Conservation (phyloP, 2,113 vertebrate genomes). For the Myotis lucifugus region DNA sequence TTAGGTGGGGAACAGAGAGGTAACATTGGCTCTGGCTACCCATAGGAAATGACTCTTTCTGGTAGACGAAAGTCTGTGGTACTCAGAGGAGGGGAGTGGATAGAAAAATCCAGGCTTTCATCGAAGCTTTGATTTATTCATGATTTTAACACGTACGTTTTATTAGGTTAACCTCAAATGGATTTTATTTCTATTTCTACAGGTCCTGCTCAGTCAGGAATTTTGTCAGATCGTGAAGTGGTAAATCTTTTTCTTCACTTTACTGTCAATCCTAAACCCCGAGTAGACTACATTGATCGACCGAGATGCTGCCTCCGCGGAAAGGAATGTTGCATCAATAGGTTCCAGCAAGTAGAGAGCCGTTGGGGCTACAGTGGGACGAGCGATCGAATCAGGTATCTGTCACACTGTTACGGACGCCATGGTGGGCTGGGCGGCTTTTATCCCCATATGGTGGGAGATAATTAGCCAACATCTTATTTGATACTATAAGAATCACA, state of each 20-base stretch:
- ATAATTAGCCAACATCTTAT: not conserved
- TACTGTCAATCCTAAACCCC: conserved; percentile 96
- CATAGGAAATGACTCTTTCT: not conserved
- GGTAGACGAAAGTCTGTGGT: not conserved
- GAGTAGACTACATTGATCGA: conserved; percentile 95
- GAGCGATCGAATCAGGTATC: conserved; percentile 94
- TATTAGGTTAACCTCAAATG: not conserved
- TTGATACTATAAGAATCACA: not conserved
- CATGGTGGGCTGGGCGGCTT: not conserved
- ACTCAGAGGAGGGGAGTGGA: not conserved
- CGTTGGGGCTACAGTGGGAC: conserved; percentile 98
- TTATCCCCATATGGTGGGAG: not conserved
- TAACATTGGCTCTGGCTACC: not conserved
- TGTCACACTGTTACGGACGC: accelerated
- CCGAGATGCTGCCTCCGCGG: conserved; percentile 95
- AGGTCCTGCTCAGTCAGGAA: conserved; percentile 97
- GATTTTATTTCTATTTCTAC: conserved; percentile 54
- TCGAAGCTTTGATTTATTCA: not conserved
- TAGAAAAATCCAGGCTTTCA: not conserved
- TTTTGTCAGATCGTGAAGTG: conserved; percentile 95
- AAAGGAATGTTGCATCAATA: conserved; percentile 94
- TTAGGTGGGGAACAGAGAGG: not conserved
- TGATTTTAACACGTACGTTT: not conserved
- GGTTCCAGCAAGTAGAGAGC: conserved; percentile 97
- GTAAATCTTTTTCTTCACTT: conserved; percentile 98